Conservation (phyloP, 2,888 invertebrate species). For the Gymnosoma rotundatum region DNA sequence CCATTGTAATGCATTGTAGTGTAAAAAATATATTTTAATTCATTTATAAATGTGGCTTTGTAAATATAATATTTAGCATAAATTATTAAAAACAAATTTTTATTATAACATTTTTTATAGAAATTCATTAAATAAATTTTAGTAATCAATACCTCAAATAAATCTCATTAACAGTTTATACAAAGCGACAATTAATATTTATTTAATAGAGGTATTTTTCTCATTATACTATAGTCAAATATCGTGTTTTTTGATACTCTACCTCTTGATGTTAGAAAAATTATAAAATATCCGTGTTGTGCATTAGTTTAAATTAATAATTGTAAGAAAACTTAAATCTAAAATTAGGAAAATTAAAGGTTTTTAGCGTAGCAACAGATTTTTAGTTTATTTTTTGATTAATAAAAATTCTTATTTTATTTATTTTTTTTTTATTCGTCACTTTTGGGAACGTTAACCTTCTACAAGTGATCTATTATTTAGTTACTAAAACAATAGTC, state of each 20-base stretch:
- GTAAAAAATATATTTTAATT: conserved; percentile 11
- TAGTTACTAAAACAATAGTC: no score
- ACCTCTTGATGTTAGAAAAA: conserved; percentile 67
- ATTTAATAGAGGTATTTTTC: neutral
- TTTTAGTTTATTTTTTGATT: no score
- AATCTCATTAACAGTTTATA: conserved; percentile 36
- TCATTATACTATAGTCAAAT: conserved; percentile 29
- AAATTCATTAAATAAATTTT: conserved; percentile 67
- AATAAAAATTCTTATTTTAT: no score
- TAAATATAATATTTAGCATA: conserved; percentile 20
- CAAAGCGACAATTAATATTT: neutral
- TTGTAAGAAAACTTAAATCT: conserved; percentile 3
- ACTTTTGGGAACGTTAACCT: no score
- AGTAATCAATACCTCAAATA: conserved; percentile 65
- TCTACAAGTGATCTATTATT: no score
- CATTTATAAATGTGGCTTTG: conserved; percentile 52
- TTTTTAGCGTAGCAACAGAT: no score
- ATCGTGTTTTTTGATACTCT: conserved; percentile 47
- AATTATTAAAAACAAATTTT: neutral
- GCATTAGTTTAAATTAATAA: conserved; percentile 33
- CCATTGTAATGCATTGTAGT: neutral
- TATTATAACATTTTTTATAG: conserved; percentile 57
- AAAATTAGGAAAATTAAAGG: neutral
- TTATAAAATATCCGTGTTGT: conserved; percentile 54
- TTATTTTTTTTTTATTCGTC: no score